Evolutionary conservation across 2,888 invertebrate species (phyloP).

Genomic region (Eueremaeus valkanovi): DNA sequence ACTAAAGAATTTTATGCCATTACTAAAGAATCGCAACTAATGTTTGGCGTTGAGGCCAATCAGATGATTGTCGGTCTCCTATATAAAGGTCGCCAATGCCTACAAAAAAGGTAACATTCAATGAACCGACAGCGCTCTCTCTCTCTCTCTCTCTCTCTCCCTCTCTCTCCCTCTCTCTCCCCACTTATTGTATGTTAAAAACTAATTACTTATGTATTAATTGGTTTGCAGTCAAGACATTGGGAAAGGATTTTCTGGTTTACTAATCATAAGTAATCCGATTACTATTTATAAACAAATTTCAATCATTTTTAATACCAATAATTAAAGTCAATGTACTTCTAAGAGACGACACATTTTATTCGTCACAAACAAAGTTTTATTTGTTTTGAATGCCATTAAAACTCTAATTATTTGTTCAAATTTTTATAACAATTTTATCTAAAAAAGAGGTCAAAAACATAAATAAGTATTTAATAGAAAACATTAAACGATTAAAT

Average conservation of each 20-base stretch:
- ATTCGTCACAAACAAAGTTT: no score
- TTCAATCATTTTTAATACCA: slow-evolving; percentile 22
- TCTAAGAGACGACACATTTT: no score
- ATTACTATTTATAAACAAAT: slow-evolving; percentile 24
- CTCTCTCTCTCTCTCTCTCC: no score
- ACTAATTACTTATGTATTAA: neutral
- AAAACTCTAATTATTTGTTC: no score
- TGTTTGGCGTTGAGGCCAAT: slow-evolving; percentile 28
- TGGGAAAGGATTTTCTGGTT: slow-evolving; percentile 10
- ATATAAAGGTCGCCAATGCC: neutral
- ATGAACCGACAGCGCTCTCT: neutral
- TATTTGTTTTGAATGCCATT: no score
- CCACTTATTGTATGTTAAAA: neutral
- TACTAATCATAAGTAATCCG: slow-evolving; percentile 9
- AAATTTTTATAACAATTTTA: no score
- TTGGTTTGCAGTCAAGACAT: neutral
- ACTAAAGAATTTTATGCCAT: slow-evolving; percentile 24
- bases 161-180: no score
- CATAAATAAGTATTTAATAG: no score
- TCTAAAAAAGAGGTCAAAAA: no score
- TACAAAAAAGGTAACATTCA: slow-evolving; percentile 17
- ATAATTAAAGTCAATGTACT: no score
- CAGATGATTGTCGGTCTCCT: slow-evolving; percentile 25
- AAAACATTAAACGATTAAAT: no score
- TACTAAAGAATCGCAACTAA: slow-evolving; percentile 14